Conservation (phyloP, 2,113 vertebrate genomes). For the Ciconia boyciana region DNA sequence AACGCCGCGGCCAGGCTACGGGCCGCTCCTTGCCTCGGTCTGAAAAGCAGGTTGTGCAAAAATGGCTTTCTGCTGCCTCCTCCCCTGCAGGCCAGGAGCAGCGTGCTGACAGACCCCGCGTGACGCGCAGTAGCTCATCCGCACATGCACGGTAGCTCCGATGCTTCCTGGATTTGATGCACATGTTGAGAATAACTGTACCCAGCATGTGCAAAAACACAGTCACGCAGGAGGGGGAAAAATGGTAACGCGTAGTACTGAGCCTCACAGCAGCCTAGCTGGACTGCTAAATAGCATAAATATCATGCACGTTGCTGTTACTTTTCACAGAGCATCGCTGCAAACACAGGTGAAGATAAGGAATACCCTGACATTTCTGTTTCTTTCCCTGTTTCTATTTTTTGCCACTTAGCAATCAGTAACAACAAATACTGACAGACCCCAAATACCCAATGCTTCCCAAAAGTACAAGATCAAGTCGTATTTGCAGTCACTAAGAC, state of each 20-base stretch:
- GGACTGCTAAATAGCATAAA: not conserved
- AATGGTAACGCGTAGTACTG: accelerated
- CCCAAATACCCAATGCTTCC: not conserved
- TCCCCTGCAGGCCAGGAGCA: not conserved
- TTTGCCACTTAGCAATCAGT: not conserved
- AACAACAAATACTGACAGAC: not conserved
- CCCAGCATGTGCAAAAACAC: conserved; percentile 2
- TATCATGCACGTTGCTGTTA: not conserved
- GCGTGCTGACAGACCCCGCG: not conserved
- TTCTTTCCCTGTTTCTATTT: not conserved
- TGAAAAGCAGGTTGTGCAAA: not conserved
- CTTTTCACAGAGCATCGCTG: not conserved
- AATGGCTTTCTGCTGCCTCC: not conserved
- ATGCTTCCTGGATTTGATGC: conserved; percentile 5
- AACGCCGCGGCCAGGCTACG: accelerated
- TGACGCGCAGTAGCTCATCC: not conserved
- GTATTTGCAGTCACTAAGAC: not conserved
- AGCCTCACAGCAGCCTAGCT: not conserved
- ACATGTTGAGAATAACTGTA: conserved; percentile 21
- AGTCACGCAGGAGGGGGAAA: not conserved
- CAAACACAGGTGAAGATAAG: not conserved
- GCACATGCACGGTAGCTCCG: not conserved
- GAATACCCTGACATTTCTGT: not conserved
- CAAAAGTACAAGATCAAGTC: not conserved
- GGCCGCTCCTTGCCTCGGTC: not conserved